A percentile compares a stretch with the other conserved stretches of the same genome.
Evolutionary conservation across 37 sponge, comb jelly and placozoan genomes (phyloP).

Genomic region (Cliona cf. orientalis): DNA sequence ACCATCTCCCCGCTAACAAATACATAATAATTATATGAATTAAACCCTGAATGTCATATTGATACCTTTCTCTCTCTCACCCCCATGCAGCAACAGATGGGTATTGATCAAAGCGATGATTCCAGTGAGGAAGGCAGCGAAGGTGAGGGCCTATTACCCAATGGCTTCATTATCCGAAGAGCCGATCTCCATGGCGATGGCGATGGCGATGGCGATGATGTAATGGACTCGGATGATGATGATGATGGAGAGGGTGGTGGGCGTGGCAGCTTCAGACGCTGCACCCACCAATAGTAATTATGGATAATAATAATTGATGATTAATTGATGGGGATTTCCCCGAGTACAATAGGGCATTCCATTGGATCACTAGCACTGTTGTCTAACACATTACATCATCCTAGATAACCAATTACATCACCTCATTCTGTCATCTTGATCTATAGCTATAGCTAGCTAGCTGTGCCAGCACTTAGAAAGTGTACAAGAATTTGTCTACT

Average conservation of each 20-base stretch:
- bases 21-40: background rate
- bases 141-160: too few relatives aligned
- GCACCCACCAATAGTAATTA: conserved; percentile 4
- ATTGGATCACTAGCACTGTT: too few relatives aligned
- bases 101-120: conserved; percentile 16
- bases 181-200: background rate
- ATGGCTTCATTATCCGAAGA: conserved; percentile 1
- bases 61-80: background rate
- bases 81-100: conserved; percentile 12
- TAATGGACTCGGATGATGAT: background rate
- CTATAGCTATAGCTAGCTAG: too few relatives aligned
- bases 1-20: background rate
- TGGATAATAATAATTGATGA: background rate
- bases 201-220: background rate
- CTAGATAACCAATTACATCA: too few relatives aligned
- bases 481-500: too few relatives aligned
- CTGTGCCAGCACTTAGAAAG: too few relatives aligned
- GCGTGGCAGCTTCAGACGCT: background rate
- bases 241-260: conserved; percentile 1
- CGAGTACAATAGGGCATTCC: too few relatives aligned
- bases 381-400: too few relatives aligned
- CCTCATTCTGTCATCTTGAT: too few relatives aligned
- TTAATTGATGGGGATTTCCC: too few relatives aligned
- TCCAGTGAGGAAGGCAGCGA: background rate
- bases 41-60: too few relatives aligned